Percentiles rank a stretch among this genome's conserved stretches.
Evolutionary conservation across 2,797 vertebrate species (phyloP).

Genomic region (Ctenosaura bakeri): DNA sequence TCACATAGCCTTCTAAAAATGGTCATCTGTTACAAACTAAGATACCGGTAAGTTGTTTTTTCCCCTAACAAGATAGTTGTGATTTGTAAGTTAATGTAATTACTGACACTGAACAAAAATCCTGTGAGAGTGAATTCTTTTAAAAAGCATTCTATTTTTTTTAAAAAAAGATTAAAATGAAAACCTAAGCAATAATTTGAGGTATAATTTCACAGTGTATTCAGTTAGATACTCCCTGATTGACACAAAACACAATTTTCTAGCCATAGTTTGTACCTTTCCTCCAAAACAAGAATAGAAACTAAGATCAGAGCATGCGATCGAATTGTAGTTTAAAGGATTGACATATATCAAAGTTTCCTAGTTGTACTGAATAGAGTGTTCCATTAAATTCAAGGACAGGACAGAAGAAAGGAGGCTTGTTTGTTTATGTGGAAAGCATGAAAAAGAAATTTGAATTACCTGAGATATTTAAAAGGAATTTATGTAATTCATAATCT

Average conservation of each 20-base stretch:
- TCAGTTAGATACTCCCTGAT: background rate
- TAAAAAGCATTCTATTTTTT: background rate
- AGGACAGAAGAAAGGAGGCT: too few relatives aligned
- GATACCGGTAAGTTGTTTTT: conserved; percentile 28
- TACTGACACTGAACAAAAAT: conserved; percentile 11
- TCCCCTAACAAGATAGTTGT: conserved; percentile 38
- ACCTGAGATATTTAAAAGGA: too few relatives aligned
- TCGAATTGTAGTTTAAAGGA: too few relatives aligned
- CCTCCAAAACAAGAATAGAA: background rate
- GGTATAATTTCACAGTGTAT: too few relatives aligned
- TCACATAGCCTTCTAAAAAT: background rate
- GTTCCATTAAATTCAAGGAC: too few relatives aligned
- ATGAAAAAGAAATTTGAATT: too few relatives aligned
- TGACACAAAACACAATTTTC: background rate
- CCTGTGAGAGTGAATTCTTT: background rate
- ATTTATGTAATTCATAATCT: background rate
- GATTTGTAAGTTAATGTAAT: conserved; percentile 36
- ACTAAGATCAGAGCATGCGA: too few relatives aligned
- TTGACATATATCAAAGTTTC: too few relatives aligned
- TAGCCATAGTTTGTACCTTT: background rate
- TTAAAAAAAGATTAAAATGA: background rate
- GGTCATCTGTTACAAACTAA: conserved; percentile 3
- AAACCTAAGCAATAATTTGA: background rate
- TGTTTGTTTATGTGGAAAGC: too few relatives aligned
- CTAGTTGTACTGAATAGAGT: too few relatives aligned